Conservation (phyloP, 2,888 invertebrate genomes). For the Polydrusus pterygomalis region DNA sequence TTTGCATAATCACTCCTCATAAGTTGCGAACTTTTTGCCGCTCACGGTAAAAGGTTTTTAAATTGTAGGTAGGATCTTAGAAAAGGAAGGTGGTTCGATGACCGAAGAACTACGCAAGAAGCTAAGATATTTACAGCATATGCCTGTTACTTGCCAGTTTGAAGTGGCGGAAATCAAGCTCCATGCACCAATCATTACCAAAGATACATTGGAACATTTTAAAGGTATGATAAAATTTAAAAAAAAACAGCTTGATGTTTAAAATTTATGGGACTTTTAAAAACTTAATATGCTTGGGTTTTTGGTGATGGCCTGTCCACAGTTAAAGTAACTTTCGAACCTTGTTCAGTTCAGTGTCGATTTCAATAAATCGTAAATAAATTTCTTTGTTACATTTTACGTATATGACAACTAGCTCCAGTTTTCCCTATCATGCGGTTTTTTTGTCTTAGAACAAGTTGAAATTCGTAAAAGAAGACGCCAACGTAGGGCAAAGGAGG, state of each 20-base stretch:
- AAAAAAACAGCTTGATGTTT: background rate
- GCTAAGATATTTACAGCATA: slow-evolving; percentile 86
- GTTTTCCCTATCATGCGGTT: background rate
- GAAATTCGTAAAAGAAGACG: slow-evolving; percentile 81
- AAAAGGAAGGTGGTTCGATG: slow-evolving; percentile 90
- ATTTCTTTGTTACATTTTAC: too few relatives aligned
- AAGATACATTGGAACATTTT: slow-evolving; percentile 81
- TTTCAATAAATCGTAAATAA: too few relatives aligned
- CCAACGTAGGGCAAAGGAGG: slow-evolving; percentile 83
- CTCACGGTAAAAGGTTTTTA: too few relatives aligned
- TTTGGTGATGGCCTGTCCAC: too few relatives aligned
- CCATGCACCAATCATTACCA: slow-evolving; percentile 81
- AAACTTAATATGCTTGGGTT: too few relatives aligned
- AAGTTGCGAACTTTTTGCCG: too few relatives aligned
- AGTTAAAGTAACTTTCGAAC: too few relatives aligned
- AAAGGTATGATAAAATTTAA: slow-evolving; percentile 77
- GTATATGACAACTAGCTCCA: too few relatives aligned
- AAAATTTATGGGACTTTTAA: slow-evolving; percentile 54
- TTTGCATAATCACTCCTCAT: too few relatives aligned
- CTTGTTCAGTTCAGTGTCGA: too few relatives aligned
- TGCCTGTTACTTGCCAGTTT: slow-evolving; percentile 93
- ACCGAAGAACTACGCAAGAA: slow-evolving; percentile 86
- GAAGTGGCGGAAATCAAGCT: slow-evolving; percentile 92
- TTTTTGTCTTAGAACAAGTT: slow-evolving; percentile 78
- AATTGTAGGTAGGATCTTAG: slow-evolving; percentile 78